Base-by-base conservation (phyloP, 2,113 vertebrate genomes). In the Ovis aries region DNA sequence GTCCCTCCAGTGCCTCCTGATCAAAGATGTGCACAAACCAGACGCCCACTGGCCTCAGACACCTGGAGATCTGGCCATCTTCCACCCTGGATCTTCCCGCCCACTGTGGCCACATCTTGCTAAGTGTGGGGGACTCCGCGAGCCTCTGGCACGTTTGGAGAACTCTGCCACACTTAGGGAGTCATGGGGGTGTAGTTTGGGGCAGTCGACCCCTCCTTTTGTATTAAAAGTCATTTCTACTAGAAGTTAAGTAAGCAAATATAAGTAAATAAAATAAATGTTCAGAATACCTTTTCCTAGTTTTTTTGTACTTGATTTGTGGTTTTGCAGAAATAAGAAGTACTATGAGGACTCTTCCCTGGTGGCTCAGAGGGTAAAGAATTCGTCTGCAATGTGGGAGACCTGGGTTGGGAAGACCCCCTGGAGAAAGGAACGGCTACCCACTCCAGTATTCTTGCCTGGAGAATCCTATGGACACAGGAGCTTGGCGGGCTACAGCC, bases 81-180 rank as follows among this genome's bases (percentile, higher is more conserved):
- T 21, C 64, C 31, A 40, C 6, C 71, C 4, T 15, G 82, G 3
- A 31, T 36, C 64, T 16, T 25, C 29, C n/a, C 48, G 9, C 0
- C 45, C 10, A 1, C 17, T 3, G 6, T 33, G 0, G 45, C 3
- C 43, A 0, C 3, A 10, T 1, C 80, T 36, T 67, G 19, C 33
- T 5, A 85, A 50, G 17, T 29, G 25, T 5, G 8, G 93, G 43
- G 52, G 27, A 16, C 29, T 27, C 64, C 2, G 10, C 0, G 21
- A 31, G 19, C 15, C 48, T 53, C 45, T 1, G 17, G 45, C 71
- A 5, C 1, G 16, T n/a, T 77, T 77, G 71, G 27, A 21, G 48
- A 36, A 0, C 3, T 48, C 23, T 33, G 82, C 48, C 6, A 12
- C 12, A 8, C 29, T 57, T 21, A 7, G 11, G 36, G 25, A 27